A percentile compares a stretch with the other conserved stretches of the same genome.
Evolutionary conservation across 1,140 invertebrate species (phyloP).

Genomic region (Magallana ariakensis): DNA sequence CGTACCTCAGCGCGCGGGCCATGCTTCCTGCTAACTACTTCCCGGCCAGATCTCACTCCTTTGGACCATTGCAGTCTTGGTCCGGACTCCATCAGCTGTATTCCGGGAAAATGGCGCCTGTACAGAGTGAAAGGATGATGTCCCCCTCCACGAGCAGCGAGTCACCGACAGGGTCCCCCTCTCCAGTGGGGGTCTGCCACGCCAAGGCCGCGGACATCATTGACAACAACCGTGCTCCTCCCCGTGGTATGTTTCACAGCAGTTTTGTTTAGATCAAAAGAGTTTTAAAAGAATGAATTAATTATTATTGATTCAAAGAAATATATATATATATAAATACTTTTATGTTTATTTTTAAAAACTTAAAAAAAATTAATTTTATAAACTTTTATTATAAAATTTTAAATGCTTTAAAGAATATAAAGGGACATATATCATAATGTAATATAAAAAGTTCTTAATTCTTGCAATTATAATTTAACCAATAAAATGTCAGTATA

Average conservation of each 20-base stretch:
- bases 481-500: too few relatives aligned
- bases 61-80: slow-evolving; percentile 31
- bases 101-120: slow-evolving; percentile 36
- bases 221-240: background rate
- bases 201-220: background rate
- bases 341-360: too few relatives aligned
- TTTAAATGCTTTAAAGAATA: too few relatives aligned
- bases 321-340: too few relatives aligned
- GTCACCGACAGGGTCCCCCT: background rate
- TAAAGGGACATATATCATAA: too few relatives aligned
- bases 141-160: background rate
- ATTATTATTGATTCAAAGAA: too few relatives aligned
- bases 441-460: too few relatives aligned
- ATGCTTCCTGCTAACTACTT: slow-evolving; percentile 41
- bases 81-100: slow-evolving; percentile 27
- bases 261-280: too few relatives aligned
- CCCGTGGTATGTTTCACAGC: background rate
- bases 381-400: too few relatives aligned
- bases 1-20: slow-evolving; percentile 2
- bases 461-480: too few relatives aligned
- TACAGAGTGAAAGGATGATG: slow-evolving; percentile 7
- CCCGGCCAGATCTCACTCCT: slow-evolving; percentile 10
- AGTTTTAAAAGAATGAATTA: too few relatives aligned
- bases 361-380: too few relatives aligned
- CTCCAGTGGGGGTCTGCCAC: background rate